Evolutionary conservation across 2,888 invertebrate genomes (phyloP).

Genomic region (Tiliacea aurago): DNA sequence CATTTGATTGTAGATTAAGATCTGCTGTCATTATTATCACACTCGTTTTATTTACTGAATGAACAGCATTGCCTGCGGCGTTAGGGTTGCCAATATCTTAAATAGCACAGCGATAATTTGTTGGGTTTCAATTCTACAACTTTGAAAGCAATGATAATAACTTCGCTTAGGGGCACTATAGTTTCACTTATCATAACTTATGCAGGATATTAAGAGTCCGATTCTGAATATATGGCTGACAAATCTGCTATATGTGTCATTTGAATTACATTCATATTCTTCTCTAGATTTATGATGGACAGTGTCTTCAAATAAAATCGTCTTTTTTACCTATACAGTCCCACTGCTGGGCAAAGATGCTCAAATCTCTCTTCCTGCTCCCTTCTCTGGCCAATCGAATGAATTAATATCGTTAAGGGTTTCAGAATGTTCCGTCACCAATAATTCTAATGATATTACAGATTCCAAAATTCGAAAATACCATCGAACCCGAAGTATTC

Average conservation of each 20-base stretch:
- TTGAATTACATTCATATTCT: slow-evolving; percentile 21
- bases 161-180: slow-evolving; percentile 53
- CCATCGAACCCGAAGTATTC: background rate
- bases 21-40: slow-evolving; percentile 35
- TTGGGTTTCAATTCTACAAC: slow-evolving; percentile 43
- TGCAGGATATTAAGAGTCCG: slow-evolving; percentile 44
- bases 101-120: slow-evolving; percentile 50
- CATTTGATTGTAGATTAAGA: slow-evolving; percentile 19
- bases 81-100: slow-evolving; percentile 47
- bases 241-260: slow-evolving; percentile 27
- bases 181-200: slow-evolving; percentile 54
- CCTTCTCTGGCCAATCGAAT: background rate
- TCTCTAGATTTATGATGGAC: background rate
- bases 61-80: slow-evolving; percentile 21
- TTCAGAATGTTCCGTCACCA: background rate
- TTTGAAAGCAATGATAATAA: slow-evolving; percentile 53
- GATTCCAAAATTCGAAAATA: slow-evolving; percentile 42
- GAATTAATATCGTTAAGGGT: background rate
- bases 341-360: no score
- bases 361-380: background rate
- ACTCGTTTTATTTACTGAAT: slow-evolving; percentile 45
- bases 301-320: background rate
- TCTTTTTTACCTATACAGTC: background rate
- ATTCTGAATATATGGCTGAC: slow-evolving; percentile 42
- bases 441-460: slow-evolving; percentile 23